Conservation (phyloP, 2,797 vertebrate genomes). For the Tauraco hartlaubi region DNA sequence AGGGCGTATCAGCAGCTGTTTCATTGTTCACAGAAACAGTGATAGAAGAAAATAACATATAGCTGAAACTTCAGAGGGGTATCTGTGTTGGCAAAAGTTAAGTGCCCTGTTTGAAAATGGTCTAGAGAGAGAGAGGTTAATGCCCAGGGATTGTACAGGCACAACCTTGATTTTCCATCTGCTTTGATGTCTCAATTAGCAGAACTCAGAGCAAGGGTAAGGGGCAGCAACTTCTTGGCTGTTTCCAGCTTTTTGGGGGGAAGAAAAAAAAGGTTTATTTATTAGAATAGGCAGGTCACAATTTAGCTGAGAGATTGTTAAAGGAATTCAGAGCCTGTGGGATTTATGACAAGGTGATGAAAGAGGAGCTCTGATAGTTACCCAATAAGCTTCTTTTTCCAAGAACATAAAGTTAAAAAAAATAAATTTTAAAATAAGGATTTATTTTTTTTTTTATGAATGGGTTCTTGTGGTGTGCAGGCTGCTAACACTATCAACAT, state of each 20-base stretch:
- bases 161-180: constrained; percentile 44
- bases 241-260: neutral
- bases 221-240: constrained; percentile 5
- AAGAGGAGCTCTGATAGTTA: constrained; percentile 69
- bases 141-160: neutral
- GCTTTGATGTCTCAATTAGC: constrained; percentile 67
- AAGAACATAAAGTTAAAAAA: constrained; percentile 58
- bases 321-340: constrained; percentile 65
- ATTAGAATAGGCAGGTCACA: constrained; percentile 62
- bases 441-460: constrained; percentile 57
- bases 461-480: constrained; percentile 68
- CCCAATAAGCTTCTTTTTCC: constrained; percentile 68
- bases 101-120: constrained; percentile 3
- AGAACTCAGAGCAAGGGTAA: neutral
- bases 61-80: neutral
- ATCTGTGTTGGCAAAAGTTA: neutral
- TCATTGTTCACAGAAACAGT: neutral
- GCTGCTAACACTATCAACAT: constrained; percentile 75
- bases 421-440: constrained; percentile 9
- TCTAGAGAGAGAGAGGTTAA: constrained; percentile 7
- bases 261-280: constrained; percentile 10
- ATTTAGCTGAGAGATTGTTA: constrained; percentile 67
- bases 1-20: neutral
- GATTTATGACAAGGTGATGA: constrained; percentile 74
- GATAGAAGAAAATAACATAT: neutral